Evolutionary conservation across 2,113 vertebrate genomes (phyloP), one percentile per base, ranked within the genome.

Genomic region (Cyprinus carpio): DNA sequence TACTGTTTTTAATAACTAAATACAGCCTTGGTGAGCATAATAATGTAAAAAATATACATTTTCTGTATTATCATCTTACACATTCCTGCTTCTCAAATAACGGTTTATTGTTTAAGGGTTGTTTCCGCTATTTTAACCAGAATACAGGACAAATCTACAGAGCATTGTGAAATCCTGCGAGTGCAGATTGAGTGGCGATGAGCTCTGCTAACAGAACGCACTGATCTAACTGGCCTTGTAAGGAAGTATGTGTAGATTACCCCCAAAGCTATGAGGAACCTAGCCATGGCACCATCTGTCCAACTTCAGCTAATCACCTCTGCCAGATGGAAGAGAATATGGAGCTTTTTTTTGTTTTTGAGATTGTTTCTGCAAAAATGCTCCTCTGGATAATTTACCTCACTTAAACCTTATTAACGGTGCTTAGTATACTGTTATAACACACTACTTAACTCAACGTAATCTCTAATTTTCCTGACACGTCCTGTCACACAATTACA

Each of bases 291-390:
- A 87, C 91, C 92, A 94, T 92, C 92, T 93, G 93, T 87, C 86
- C 81, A 84, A 91, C 89, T 90, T 91, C 89, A 88, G 89, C 90
- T 93, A 92, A 93, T 93, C 89, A 91, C 90, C 89, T 91, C 87
- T 89, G 89, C 90, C 93, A 93, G 91, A 92, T 92, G 92, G 93
- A 84, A 77, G 56, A 84, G 87, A 81, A 87, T 72, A 54, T 72
- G 49, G 89, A 92, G 90, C 90, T 91, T 88, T 37, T 49, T 20
- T 27, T 34, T 2, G 5, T 85, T 81, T 54, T 85, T 83, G 83
- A 84, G 88, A 71, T 89, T 87, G 77, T 87, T 92, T 92, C 91
- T 72, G 69, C 64, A 88, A 87, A 62, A 81, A 51, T 67, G 62
- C 60, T 49, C 79, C 25, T 7, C 79, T 67, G 54, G 64, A 85